Evolutionary conservation across 2,113 vertebrate genomes (phyloP), one percentile per base, ranked within the genome.

Genomic region (Macrotis lagotis): DNA sequence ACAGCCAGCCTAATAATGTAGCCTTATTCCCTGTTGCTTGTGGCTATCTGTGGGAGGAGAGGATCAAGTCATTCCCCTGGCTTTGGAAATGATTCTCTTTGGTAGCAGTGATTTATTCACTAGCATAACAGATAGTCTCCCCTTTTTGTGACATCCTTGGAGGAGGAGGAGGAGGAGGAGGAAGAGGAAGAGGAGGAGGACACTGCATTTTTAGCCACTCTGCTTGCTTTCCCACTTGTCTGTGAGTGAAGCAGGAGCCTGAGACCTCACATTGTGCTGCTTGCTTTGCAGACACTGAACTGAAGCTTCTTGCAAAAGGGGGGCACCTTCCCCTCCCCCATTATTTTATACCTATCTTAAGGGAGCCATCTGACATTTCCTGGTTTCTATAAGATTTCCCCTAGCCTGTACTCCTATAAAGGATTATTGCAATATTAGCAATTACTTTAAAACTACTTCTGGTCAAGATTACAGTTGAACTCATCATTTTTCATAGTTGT

Each of bases 281-380:
- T 98, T 97, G 98, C 98, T 98, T 98, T 97, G 98, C 98, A 52
- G 96, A 97, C 98, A 98, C 98, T 50, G 47, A 96, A 97, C 97
- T 51, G 66, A 97, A 98, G 97, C 98, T 98, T 98, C 96, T 97
- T 95, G 98, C 98, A 97, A 95, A 96, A 96, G 97, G 95, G 25
- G 95, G 59, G 93, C 66, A 96, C 91, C 89, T 93, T 93, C 91
- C 19, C 25, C 90, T 53, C 93, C 92, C 51, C 25, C 28, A 28
- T 94, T 96, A 1, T 92, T 97, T 37, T 92, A 92, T 91, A 37
- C 25, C 93, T 66, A 51, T 59, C 49, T 51, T 22, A 59, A 94
- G 91, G 94, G 91, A n/a, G 91, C 93, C 74, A 74, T 53, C 31
- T 93, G 90, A 94, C 55, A 28, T 91, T 91, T 74, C 44, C 22